A percentile compares a stretch with the other conserved stretches of the same genome.
Conservation (phyloP, 2,113 vertebrate genomes). For the Ploceus nigricollis region DNA sequence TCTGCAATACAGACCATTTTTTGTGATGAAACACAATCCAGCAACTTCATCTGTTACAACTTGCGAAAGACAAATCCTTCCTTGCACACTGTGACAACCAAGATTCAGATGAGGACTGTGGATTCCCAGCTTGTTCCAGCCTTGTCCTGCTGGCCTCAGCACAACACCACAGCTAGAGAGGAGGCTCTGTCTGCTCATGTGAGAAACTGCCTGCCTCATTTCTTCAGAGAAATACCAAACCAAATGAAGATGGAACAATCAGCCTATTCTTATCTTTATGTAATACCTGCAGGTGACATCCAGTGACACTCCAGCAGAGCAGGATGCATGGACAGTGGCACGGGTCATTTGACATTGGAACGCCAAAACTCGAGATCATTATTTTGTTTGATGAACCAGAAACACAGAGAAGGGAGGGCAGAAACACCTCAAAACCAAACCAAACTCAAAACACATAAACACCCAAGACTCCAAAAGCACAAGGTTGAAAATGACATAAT, state of each 20-base stretch:
- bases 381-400: neutral
- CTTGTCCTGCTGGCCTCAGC: neutral
- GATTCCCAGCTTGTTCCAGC: neutral
- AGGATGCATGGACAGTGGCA: neutral
- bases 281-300: neutral
- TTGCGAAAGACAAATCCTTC: neutral
- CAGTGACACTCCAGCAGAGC: neutral
- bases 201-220: neutral
- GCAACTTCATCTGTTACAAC: neutral
- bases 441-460: neutral
- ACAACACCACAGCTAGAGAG: neutral
- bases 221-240: neutral
- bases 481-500: neutral
- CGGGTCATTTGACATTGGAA: neutral
- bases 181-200: neutral
- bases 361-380: fast-evolving
- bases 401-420: neutral
- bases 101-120: neutral
- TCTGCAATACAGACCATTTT: neutral
- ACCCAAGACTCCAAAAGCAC: neutral
- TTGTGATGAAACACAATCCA: neutral
- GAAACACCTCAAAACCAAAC: neutral
- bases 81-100: neutral
- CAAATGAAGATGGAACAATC: neutral
- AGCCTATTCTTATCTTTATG: neutral